phyloP scores from a whole-genome alignment of 2,888 invertebrate species.

The Xylocampa areola region DNA sequence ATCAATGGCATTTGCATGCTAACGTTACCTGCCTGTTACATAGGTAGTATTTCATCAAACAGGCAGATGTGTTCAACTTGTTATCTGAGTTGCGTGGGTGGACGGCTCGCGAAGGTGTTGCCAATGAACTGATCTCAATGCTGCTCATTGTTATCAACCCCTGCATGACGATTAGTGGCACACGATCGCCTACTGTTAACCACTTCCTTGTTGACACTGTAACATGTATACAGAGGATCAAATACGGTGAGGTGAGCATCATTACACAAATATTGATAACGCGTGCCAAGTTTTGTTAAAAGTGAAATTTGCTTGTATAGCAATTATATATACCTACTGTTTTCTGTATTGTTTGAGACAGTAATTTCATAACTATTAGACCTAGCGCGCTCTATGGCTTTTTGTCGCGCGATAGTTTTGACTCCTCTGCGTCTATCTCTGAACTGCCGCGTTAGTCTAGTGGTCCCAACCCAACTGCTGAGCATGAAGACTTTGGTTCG shows the following conservation, averaged over 20 bases:
- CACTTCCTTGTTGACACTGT: constrained; percentile 82
- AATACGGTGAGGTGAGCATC: constrained; percentile 55
- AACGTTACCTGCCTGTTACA: constrained; percentile 66
- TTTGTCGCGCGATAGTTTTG: too few species aligned
- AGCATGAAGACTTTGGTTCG: too few species aligned
- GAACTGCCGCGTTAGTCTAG: too few species aligned
- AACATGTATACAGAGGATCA: constrained; percentile 64
- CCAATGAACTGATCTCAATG: constrained; percentile 84
- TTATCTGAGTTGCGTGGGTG: constrained; percentile 86
- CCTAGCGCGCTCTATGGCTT: too few species aligned
- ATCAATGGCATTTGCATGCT: constrained; percentile 49
- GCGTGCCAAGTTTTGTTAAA: constrained; percentile 46
- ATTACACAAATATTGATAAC: constrained; percentile 59
- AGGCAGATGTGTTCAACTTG: constrained; percentile 87
- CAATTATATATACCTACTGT: constrained; percentile 1
- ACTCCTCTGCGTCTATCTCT: too few species aligned
- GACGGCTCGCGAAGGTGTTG: constrained; percentile 76
- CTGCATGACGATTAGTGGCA: constrained; percentile 73
- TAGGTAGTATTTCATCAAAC: constrained; percentile 73
- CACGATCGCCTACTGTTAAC: constrained; percentile 70
- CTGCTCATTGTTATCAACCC: constrained; percentile 82
- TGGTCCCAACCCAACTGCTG: too few species aligned
- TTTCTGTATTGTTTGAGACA: constrained; percentile 27
- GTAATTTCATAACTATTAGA: constrained; percentile 26
- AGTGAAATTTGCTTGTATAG: constrained; percentile 50